A percentile compares a stretch with the other conserved stretches of the same genome.
phyloP scores from a whole-genome alignment of 2,113 vertebrate species.

The Notothenia rossii region DNA sequence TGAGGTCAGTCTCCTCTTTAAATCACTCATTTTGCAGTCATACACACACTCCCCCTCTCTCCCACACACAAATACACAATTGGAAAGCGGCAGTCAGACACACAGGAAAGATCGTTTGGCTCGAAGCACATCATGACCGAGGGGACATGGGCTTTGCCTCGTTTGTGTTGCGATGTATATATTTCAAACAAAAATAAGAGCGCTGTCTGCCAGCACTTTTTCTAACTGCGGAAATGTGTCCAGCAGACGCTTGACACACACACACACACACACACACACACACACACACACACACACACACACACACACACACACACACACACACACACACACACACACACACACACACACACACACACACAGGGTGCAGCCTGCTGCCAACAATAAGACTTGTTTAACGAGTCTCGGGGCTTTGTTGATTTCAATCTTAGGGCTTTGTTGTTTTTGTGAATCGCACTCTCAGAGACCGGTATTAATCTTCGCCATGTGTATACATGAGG shows the following conservation, averaged over 20 bases:
- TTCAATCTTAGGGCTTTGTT: constrained; percentile 68
- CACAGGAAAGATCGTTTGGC: constrained; percentile 49
- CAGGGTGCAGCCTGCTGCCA: constrained; percentile 57
- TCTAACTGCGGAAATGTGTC: constrained; percentile 64
- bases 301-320: constrained; percentile 46
- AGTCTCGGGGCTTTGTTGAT: constrained; percentile 75
- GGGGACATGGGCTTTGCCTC: constrained; percentile 36
- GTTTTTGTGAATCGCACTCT: constrained; percentile 76
- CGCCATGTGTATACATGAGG: constrained; percentile 73
- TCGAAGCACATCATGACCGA: constrained; percentile 14
- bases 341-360: constrained; percentile 41
- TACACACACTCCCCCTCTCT: not conserved
- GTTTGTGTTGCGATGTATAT: constrained; percentile 54
- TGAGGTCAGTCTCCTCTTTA: constrained; percentile 36
- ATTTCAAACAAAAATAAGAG: constrained; percentile 66
- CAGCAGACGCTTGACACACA: constrained; percentile 49
- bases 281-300: constrained; percentile 46
- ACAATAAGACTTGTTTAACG: constrained; percentile 78
- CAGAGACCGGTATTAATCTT: constrained; percentile 70
- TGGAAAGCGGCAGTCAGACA: constrained; percentile 34
- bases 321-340: constrained; percentile 46
- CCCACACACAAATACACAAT: constrained; percentile 8
- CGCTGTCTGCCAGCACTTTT: constrained; percentile 52
- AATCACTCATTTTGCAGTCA: constrained; percentile 56
- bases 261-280: constrained; percentile 38